phyloP scores from a whole-genome alignment of 2,888 invertebrate genomes.

The Noctua janthe region DNA sequence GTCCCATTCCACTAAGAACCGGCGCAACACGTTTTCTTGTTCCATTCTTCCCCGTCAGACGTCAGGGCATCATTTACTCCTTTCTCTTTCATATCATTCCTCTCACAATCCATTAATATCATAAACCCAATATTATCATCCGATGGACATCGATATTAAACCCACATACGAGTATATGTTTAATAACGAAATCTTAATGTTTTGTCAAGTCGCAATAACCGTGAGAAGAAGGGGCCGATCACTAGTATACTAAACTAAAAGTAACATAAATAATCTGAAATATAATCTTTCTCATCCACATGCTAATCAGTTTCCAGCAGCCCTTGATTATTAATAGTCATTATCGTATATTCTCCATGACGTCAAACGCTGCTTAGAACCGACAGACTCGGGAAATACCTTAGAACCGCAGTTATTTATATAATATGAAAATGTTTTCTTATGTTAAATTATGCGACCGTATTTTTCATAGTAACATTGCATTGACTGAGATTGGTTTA shows the following conservation, averaged over 20 bases:
- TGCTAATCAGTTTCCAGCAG: background rate
- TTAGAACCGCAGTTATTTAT: background rate
- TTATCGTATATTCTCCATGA: slow-evolving; percentile 7
- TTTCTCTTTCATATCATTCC: no score
- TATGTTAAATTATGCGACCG: slow-evolving; percentile 15
- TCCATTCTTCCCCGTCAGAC: no score
- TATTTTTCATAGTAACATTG: background rate
- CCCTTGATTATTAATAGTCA: background rate
- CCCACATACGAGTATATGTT: no score
- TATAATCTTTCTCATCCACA: background rate
- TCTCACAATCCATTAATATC: no score
- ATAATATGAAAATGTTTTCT: background rate
- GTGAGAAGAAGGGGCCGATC: no score
- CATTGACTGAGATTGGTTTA: background rate
- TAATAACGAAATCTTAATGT: no score
- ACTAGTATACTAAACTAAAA: background rate
- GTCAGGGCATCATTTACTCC: no score
- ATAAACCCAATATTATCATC: no score
- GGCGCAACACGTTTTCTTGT: no score
- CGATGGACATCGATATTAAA: no score
- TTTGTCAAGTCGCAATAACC: no score
- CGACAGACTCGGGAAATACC: slow-evolving; percentile 14
- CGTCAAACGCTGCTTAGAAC: slow-evolving; percentile 8
- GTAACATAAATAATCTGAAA: background rate
- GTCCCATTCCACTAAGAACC: no score